These are phyloP conservation scores for Acanthaster planci DNA, from an alignment of 35 echinoderm and acorn worm genomes.

Conservation along the genomic window DNA sequence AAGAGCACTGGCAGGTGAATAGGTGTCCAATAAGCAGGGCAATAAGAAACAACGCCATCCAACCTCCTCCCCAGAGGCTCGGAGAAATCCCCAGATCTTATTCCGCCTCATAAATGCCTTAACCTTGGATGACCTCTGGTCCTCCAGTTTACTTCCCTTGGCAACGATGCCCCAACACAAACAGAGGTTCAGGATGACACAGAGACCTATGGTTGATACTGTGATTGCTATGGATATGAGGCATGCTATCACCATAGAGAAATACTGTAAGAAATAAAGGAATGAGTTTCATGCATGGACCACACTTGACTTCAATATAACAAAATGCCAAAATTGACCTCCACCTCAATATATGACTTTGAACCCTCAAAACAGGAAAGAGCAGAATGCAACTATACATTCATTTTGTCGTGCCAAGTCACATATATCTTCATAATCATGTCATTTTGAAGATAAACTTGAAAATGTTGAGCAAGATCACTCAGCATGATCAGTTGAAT, in stretches of 20 bases:
- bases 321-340: too few relatives aligned
- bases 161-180: not conserved
- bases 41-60: conserved; percentile 2
- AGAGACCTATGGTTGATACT: not conserved
- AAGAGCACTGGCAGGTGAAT: not conserved
- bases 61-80: conserved; percentile 13
- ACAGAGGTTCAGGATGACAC: not conserved
- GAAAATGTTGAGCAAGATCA: too few relatives aligned
- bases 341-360: too few relatives aligned
- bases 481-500: too few relatives aligned
- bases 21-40: not conserved
- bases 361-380: too few relatives aligned
- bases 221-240: not conserved
- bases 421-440: too few relatives aligned
- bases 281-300: not conserved
- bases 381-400: too few relatives aligned
- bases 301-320: too few relatives aligned
- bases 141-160: not conserved
- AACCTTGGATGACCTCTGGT: conserved; percentile 10
- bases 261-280: not conserved
- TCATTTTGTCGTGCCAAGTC: too few relatives aligned
- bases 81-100: conserved; percentile 7
- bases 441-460: too few relatives aligned
- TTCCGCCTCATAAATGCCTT: not conserved
- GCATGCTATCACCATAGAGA: not conserved